Evolutionary conservation across 2,113 vertebrate genomes (phyloP), one percentile per base, ranked within the genome.

Genomic region (Clinocottus analis): DNA sequence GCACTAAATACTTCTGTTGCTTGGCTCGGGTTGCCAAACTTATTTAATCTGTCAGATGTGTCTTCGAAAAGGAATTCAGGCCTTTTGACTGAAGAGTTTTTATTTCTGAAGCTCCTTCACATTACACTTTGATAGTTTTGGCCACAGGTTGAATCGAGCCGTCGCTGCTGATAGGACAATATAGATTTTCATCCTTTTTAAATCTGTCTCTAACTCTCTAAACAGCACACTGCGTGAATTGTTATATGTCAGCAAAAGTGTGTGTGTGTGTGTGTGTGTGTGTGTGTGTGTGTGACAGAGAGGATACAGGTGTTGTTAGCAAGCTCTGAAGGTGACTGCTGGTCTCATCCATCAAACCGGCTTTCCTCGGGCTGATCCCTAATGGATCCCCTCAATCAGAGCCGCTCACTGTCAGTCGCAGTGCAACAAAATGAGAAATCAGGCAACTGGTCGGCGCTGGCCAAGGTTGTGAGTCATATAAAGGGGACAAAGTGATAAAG

Each of bases 351-450:
- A 98, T 98, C 97, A 98, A 95, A 96, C 95, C 93, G 94, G 96
- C 96, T 97, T 97, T 96, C 96, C 96, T 97, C 96, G 94, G 96
- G 96, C 97, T 97, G 95, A 97, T 97, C 96, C 96, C 95, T 98
- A 97, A 98, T 98, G 96, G 97, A 96, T 95, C 96, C 96, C 96
- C 97, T 98, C 97, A 98, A 97, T 98, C 97, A 98, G 93, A 89
- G 90, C 85, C 58, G 87, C 92, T 94, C 91, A 92, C 92, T 94
- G 92, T 93, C 93, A 94, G 88, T 92, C 85, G 88, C 91, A 90
- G 69, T 77, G 88, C 86, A 92, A 92, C 93, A 90, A 93, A 94
- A 92, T 92, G 92, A 93, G 90, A 92, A 92, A 91, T 92, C 93
- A 94, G 93, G 91, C 92, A 90, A 93, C 88, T 92, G 91, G 90